A percentile compares a stretch with the other conserved stretches of the same genome.
Conservation (phyloP, 1,140 invertebrate genomes). For the Hydropsyche tenuis region DNA sequence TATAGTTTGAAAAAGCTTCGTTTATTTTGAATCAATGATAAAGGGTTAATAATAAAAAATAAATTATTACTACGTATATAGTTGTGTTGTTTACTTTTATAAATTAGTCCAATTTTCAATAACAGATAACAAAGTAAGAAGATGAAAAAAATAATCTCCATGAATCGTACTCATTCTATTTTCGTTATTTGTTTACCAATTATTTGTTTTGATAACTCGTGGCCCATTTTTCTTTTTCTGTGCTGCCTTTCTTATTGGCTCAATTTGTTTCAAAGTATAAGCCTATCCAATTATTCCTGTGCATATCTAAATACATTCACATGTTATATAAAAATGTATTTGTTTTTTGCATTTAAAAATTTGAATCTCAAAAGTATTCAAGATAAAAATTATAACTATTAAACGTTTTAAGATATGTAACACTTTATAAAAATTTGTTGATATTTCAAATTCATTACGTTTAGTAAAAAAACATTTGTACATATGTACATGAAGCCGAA, state of each 20-base stretch:
- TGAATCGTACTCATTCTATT: neutral
- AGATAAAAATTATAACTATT: no score
- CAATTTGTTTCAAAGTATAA: conserved; percentile 20
- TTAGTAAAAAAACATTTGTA: no score
- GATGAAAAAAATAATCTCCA: conserved; percentile 14
- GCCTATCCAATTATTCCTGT: conserved; percentile 14
- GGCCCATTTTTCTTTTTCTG: neutral
- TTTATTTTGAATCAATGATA: no score
- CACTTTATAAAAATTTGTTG: neutral
- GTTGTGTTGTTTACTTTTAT: neutral
- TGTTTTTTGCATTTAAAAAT: no score
- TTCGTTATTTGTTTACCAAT: neutral
- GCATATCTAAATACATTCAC: neutral
- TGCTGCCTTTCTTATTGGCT: conserved; percentile 17
- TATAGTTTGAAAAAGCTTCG: no score
- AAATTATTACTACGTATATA: no score
- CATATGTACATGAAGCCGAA: no score
- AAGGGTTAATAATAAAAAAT: no score
- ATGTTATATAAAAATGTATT: no score
- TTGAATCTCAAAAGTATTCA: no score
- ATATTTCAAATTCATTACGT: no score
- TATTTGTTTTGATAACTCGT: conserved; percentile 23
- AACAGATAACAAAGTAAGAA: neutral
- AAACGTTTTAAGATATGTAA: neutral
- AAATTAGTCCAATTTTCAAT: conserved; percentile 19